phyloP scores from a whole-genome alignment of 2,797 vertebrate genomes.

The Aldrovandia affinis region DNA sequence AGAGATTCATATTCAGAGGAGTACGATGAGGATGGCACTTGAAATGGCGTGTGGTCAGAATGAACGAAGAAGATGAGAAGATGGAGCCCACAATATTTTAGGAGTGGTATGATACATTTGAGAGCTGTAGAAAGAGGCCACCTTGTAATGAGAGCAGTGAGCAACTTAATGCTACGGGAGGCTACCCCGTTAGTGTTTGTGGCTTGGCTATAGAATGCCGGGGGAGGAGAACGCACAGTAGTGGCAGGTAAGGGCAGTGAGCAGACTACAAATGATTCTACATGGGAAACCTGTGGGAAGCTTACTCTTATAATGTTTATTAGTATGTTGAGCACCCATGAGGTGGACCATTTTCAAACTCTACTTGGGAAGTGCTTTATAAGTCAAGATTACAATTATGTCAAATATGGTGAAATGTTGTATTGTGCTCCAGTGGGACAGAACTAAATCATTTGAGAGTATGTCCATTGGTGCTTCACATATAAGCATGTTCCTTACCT shows the following conservation, averaged over 20 bases:
- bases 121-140: neutral
- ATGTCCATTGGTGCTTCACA: neutral
- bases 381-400: neutral
- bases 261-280: neutral
- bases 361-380: neutral
- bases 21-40: neutral
- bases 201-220: neutral
- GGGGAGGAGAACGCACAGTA: neutral
- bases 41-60: neutral
- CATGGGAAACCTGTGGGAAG: neutral
- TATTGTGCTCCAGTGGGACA: neutral
- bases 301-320: neutral
- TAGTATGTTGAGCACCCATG: neutral
- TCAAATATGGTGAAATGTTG: neutral
- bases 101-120: neutral
- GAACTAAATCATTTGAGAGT: neutral
- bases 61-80: neutral
- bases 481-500: neutral
- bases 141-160: neutral
- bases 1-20: neutral
- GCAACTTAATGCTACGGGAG: neutral
- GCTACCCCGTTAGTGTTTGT: neutral
- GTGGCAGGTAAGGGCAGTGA: neutral
- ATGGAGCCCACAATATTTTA: neutral
- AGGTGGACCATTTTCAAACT: neutral